Evolutionary conservation across 2,113 vertebrate genomes (phyloP).

Genomic region (Telmatochromis sp.): DNA sequence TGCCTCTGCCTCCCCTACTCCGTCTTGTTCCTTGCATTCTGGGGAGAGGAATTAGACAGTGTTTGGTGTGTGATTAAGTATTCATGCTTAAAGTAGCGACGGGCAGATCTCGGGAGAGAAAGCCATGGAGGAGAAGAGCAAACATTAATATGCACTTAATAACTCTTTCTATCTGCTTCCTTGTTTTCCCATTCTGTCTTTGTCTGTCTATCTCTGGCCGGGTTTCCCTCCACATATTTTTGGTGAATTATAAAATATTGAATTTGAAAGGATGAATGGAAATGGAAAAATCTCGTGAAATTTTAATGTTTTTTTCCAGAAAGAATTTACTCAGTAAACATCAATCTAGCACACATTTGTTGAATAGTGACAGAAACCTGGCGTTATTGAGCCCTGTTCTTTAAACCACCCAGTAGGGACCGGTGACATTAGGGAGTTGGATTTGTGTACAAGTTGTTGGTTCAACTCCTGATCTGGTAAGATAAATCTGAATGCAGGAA

Average conservation of each 20-base stretch:
- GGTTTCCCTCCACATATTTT: background rate
- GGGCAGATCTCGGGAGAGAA: conserved; percentile 35
- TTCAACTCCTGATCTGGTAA: background rate
- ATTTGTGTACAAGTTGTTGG: background rate
- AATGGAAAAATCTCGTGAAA: background rate
- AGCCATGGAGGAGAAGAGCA: conserved; percentile 47
- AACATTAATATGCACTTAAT: conserved; percentile 65
- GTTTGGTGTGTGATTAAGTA: conserved; percentile 65
- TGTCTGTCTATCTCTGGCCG: background rate
- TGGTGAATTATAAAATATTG: conserved; percentile 9
- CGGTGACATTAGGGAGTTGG: background rate
- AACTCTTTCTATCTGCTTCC: conserved; percentile 36
- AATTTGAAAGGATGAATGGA: conserved; percentile 23
- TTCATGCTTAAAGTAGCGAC: conserved; percentile 61
- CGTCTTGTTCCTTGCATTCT: conserved; percentile 16
- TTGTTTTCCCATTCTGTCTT: background rate
- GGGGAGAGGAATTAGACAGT: conserved; percentile 55
- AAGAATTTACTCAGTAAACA: background rate
- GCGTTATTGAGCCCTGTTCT: background rate
- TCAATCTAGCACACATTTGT: background rate
- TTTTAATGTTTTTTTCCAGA: background rate
- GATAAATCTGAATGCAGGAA: background rate
- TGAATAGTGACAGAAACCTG: background rate
- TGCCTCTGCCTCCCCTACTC: background rate
- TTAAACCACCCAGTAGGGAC: background rate